Evolutionary conservation across 1,140 invertebrate species (phyloP).

Genomic region (Phenacoccus solenopsis): DNA sequence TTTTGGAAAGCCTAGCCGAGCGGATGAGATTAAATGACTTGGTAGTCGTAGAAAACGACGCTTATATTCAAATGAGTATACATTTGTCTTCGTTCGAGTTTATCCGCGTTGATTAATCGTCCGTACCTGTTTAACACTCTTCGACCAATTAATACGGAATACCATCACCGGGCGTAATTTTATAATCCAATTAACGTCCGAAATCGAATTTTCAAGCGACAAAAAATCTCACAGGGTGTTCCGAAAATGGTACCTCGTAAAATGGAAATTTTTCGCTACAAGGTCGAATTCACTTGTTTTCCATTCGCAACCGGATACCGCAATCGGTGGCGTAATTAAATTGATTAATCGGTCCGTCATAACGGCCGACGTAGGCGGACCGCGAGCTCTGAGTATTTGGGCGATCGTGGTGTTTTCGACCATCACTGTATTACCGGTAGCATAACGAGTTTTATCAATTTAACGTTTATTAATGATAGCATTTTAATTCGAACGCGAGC

Average conservation of each 20-base stretch:
- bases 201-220: background rate
- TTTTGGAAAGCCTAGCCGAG: background rate
- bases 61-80: background rate
- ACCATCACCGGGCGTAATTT: background rate
- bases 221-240: too few relatives aligned
- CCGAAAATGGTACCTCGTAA: too few relatives aligned
- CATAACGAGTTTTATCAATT: background rate
- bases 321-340: too few relatives aligned
- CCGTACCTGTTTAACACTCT: background rate
- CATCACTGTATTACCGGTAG: background rate
- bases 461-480: background rate
- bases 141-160: background rate
- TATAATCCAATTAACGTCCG: background rate
- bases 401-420: too few relatives aligned
- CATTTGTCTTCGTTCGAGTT: background rate
- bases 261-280: too few relatives aligned
- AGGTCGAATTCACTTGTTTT: too few relatives aligned
- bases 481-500: background rate
- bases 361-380: too few relatives aligned
- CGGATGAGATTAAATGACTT: background rate
- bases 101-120: constrained; percentile 1
- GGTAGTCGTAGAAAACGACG: background rate
- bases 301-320: too few relatives aligned
- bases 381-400: too few relatives aligned
- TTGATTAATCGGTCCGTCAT: too few relatives aligned